These are phyloP conservation scores for Drosophila subpulchrella DNA, from an alignment of 1,140 invertebrate genomes.

Conservation along the genomic window DNA sequence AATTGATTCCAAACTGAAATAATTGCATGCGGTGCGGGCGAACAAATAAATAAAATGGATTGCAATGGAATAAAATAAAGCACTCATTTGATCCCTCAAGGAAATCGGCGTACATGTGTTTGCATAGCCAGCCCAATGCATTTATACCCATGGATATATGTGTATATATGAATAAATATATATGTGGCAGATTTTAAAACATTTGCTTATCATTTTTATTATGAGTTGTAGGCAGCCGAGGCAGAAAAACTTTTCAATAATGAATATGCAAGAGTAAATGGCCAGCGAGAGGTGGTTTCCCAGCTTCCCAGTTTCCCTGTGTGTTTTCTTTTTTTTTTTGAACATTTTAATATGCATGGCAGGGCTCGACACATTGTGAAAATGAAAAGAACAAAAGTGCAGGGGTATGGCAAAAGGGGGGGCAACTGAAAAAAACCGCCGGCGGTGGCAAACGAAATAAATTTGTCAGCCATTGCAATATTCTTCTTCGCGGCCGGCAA, in stretches of 20 bases:
- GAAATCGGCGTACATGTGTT: conserved; percentile 25
- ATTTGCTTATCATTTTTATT: conserved; percentile 53
- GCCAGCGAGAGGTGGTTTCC: conserved; percentile 19
- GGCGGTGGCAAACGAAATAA: conserved; percentile 71
- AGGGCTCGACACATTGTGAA: conserved; percentile 64
- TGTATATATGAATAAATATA: conserved; percentile 4
- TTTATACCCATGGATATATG: too few species aligned
- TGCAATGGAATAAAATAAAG: conserved; percentile 9
- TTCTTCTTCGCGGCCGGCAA: conserved; percentile 63
- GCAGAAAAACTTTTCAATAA: conserved; percentile 68
- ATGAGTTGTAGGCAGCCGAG: conserved; percentile 27
- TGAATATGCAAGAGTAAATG: conserved; percentile 73
- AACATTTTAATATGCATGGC: conserved; percentile 82
- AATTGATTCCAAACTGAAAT: conserved; percentile 20
- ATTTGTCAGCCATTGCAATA: conserved; percentile 81
- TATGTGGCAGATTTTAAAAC: conserved; percentile 32
- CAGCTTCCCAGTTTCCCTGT: neutral
- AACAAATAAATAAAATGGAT: conserved; percentile 13
- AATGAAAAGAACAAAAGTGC: conserved; percentile 53
- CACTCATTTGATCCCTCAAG: conserved; percentile 30
- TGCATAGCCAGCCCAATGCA: conserved; percentile 13
- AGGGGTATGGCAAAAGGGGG: neutral
- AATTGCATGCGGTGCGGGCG: conserved; percentile 18
- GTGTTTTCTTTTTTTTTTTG: conserved; percentile 59
- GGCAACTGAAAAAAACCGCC: conserved; percentile 68